phyloP scores from a whole-genome alignment of 2,888 invertebrate species.

The Eilema griseolum region DNA sequence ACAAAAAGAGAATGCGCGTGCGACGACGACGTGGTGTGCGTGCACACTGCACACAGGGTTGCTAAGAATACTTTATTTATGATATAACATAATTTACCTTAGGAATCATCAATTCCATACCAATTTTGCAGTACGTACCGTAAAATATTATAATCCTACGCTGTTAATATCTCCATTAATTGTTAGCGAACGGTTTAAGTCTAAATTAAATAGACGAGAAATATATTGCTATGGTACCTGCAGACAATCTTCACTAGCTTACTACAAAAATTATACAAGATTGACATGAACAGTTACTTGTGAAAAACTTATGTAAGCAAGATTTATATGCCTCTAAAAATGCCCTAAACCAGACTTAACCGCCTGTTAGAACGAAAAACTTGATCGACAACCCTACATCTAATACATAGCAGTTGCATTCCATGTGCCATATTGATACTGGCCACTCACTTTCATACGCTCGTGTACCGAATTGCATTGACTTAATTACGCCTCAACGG shows the following conservation, averaged over 20 bases:
- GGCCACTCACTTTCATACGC: constrained; percentile 79
- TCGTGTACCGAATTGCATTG: constrained; percentile 71
- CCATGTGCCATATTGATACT: constrained; percentile 75
- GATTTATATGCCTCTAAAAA: background rate
- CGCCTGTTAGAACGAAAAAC: background rate
- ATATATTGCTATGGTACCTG: no score
- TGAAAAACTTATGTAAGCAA: no score
- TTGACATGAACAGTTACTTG: no score
- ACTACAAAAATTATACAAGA: no score
- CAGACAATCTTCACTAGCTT: no score
- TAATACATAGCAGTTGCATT: constrained; percentile 59
- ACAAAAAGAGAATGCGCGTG: constrained; percentile 74
- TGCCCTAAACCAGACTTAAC: background rate
- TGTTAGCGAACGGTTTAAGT: background rate
- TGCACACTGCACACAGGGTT: constrained; percentile 62
- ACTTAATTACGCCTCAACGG: constrained; percentile 66
- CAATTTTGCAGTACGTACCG: background rate
- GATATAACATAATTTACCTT: no score
- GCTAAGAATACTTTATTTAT: constrained; percentile 16
- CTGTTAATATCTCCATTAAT: background rate
- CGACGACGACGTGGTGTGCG: constrained; percentile 68
- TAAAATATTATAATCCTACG: no score
- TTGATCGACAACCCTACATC: constrained; percentile 46
- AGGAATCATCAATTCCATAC: background rate
- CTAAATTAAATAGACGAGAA: background rate